phyloP scores from a whole-genome alignment of 1,140 invertebrate species.

The Papilio xuthus region DNA sequence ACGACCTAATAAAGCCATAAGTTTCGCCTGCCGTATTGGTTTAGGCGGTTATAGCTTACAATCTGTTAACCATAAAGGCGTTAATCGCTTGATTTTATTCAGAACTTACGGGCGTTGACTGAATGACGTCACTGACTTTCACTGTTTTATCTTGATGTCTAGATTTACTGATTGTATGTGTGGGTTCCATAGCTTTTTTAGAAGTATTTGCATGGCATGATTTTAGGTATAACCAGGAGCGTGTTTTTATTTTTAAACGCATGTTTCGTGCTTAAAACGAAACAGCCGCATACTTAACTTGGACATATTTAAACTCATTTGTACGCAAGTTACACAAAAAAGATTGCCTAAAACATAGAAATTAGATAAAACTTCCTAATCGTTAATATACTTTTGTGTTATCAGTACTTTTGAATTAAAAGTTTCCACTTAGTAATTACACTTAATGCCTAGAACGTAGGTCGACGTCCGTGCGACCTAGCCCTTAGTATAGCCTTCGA shows the following conservation, averaged over 20 bases:
- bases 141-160: slow-evolving; percentile 27
- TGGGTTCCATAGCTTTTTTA: background rate
- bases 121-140: slow-evolving; percentile 28
- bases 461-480: slow-evolving; percentile 16
- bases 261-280: background rate
- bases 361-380: background rate
- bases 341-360: background rate
- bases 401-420: background rate
- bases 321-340: background rate
- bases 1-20: background rate
- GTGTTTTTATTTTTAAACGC: too few relatives aligned
- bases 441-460: background rate
- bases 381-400: background rate
- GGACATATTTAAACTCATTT: background rate
- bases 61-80: background rate
- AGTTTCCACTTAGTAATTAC: background rate
- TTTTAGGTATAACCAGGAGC: background rate
- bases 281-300: background rate
- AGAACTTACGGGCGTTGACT: slow-evolving; percentile 13
- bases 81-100: background rate
- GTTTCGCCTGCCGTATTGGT: background rate
- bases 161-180: background rate
- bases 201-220: background rate
- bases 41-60: slow-evolving; percentile 13
- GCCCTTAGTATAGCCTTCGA: background rate